Percentiles rank a stretch among this genome's conserved stretches.
These are phyloP conservation scores for Athalia rosae DNA, from an alignment of 2,888 invertebrate genomes.

Conservation along the genomic window DNA sequence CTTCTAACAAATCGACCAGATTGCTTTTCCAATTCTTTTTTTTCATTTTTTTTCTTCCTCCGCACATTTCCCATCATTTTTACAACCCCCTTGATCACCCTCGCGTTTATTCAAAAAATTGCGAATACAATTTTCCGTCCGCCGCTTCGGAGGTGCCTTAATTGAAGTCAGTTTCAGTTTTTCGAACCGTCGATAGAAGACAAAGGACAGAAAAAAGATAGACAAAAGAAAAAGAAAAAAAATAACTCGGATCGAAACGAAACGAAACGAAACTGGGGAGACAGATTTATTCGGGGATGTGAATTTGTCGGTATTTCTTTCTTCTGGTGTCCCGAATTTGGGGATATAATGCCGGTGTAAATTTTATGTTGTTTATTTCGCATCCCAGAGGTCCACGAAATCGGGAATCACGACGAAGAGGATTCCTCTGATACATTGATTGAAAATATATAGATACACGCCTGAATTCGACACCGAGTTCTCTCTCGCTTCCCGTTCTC, in stretches of 20 bases:
- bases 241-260: neutral
- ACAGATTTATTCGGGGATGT: neutral
- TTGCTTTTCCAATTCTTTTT: slow-evolving; percentile 16
- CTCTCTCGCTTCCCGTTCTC: neutral
- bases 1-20: slow-evolving; percentile 24
- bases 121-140: no score
- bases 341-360: no score
- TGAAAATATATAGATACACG: no score
- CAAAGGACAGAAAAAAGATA: neutral
- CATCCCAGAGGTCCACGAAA: no score
- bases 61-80: neutral
- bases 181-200: neutral
- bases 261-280: neutral
- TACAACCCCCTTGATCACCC: no score
- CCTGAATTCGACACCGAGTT: no score
- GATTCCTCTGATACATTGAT: no score
- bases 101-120: no score
- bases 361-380: no score
- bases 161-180: neutral
- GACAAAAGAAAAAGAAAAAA: neutral
- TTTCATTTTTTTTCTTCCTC: neutral
- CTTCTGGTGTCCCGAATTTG: no score
- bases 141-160: no score
- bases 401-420: no score
- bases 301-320: neutral